Conservation (phyloP, 2,113 vertebrate species). For the Takifugu flavidus region DNA sequence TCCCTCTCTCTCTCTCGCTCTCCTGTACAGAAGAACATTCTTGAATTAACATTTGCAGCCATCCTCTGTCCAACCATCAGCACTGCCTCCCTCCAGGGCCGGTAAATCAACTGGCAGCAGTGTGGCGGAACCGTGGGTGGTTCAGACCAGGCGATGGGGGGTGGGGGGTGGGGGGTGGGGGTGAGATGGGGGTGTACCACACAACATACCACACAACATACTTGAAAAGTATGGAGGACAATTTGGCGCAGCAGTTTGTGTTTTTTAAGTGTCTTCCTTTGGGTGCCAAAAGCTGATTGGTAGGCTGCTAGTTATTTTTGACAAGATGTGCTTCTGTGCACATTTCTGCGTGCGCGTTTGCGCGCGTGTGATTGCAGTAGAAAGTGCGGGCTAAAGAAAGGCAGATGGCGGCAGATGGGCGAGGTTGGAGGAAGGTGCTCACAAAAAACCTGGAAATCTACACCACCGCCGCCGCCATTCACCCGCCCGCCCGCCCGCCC, state of each 20-base stretch:
- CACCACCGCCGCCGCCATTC: slow-evolving; percentile 73
- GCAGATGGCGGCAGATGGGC: slow-evolving; percentile 99
- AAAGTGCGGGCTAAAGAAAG: slow-evolving; percentile 98
- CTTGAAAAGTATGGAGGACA: slow-evolving; percentile 90
- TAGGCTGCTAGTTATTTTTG: slow-evolving; percentile 98
- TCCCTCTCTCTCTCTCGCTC: too few species aligned
- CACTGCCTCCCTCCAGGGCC: slow-evolving; percentile 52
- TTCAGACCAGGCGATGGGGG: slow-evolving; percentile 59
- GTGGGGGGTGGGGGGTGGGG: slow-evolving; percentile 46
- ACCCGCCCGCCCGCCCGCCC: slow-evolving; percentile 69
- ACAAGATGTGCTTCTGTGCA: slow-evolving; percentile 80
- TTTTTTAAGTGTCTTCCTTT: slow-evolving; percentile 80
- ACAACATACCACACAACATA: slow-evolving; percentile 64
- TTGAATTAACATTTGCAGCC: slow-evolving; percentile 22
- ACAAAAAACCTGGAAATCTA: slow-evolving; percentile 94
- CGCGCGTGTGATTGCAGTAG: slow-evolving; percentile 87
- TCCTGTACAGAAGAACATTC: neutral
- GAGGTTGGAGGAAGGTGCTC: slow-evolving; percentile 99
- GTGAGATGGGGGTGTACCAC: too few species aligned
- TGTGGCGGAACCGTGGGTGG: slow-evolving; percentile 51
- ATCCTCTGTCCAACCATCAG: slow-evolving; percentile 50
- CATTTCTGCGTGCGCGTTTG: slow-evolving; percentile 36
- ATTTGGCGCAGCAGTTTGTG: slow-evolving; percentile 91
- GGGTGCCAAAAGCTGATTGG: slow-evolving; percentile 97
- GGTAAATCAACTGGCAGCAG: slow-evolving; percentile 57